Conservation (phyloP, 2,888 invertebrate genomes). For the Cheilosia scutellata region DNA sequence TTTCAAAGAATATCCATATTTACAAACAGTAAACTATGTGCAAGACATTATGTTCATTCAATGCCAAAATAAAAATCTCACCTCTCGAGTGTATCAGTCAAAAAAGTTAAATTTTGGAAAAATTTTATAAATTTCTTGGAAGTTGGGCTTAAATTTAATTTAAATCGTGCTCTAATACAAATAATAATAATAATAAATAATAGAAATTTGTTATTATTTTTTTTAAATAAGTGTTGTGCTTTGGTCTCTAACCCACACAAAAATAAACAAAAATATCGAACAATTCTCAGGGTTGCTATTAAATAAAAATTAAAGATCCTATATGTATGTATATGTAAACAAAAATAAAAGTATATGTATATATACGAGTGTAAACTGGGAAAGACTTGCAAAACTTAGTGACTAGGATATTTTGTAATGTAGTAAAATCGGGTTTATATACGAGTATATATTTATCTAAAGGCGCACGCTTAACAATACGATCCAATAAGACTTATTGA, state of each 20-base stretch:
- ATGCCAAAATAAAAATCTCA: background rate
- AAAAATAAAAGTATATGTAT: background rate
- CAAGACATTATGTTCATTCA: background rate
- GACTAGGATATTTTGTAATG: slow-evolving; percentile 67
- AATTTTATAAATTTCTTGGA: background rate
- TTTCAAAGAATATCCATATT: slow-evolving; percentile 29
- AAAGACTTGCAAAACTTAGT: slow-evolving; percentile 64
- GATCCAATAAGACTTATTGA: slow-evolving; percentile 88
- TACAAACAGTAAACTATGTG: slow-evolving; percentile 28
- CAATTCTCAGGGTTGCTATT: background rate
- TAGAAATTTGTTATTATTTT: too few species aligned
- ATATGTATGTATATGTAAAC: slow-evolving; percentile 17
- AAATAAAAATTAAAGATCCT: slow-evolving; percentile 11
- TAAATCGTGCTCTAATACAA: too few species aligned
- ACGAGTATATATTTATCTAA: slow-evolving; percentile 31
- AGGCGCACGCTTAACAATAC: slow-evolving; percentile 85
- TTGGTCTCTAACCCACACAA: slow-evolving; percentile 1
- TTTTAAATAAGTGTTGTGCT: slow-evolving; percentile 18
- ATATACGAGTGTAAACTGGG: slow-evolving; percentile 26
- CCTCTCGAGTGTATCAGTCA: slow-evolving; percentile 5
- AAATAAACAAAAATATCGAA: slow-evolving; percentile 14
- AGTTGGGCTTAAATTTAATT: background rate
- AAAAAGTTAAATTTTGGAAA: slow-evolving; percentile 13
- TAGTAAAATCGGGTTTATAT: slow-evolving; percentile 51
- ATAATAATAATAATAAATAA: too few species aligned